These are phyloP conservation scores for Trisateles emortualis DNA, from an alignment of 2,888 invertebrate genomes.

Conservation along the genomic window DNA sequence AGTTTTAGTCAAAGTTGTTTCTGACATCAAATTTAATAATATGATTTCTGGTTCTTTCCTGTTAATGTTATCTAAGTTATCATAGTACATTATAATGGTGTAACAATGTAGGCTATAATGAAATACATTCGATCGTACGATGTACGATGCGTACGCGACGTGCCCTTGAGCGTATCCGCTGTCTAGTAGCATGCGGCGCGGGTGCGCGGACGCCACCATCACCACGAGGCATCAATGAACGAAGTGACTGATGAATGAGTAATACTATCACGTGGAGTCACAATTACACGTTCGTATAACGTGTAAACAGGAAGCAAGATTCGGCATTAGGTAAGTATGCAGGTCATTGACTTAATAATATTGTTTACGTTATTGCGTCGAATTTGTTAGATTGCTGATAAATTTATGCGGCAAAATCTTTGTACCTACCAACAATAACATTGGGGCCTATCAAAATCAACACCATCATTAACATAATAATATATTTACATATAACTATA, in stretches of 20 bases:
- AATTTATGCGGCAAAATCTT: no score
- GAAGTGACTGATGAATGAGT: slow-evolving; percentile 36
- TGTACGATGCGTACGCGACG: slow-evolving; percentile 46
- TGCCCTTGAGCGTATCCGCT: slow-evolving; percentile 76
- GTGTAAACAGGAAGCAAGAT: slow-evolving; percentile 59
- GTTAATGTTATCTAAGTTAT: slow-evolving; percentile 9
- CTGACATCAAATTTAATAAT: no score
- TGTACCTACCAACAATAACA: no score
- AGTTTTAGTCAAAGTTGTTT: no score
- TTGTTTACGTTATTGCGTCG: slow-evolving; percentile 16
- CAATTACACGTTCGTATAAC: slow-evolving; percentile 32
- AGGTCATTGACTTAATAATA: slow-evolving; percentile 54
- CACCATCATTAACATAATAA: neutral
- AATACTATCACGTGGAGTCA: slow-evolving; percentile 41
- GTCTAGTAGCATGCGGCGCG: neutral
- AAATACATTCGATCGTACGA: slow-evolving; percentile 37
- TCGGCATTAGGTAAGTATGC: slow-evolving; percentile 40
- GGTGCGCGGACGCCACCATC: slow-evolving; percentile 8
- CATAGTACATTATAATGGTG: slow-evolving; percentile 6
- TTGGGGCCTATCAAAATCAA: no score
- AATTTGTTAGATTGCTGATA: neutral
- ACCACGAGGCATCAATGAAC: slow-evolving; percentile 57
- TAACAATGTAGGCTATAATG: slow-evolving; percentile 6
- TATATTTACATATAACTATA: neutral
- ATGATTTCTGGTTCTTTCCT: no score